phyloP scores from a whole-genome alignment of 2,888 invertebrate species.

The Rhagophthalmus giganteus region DNA sequence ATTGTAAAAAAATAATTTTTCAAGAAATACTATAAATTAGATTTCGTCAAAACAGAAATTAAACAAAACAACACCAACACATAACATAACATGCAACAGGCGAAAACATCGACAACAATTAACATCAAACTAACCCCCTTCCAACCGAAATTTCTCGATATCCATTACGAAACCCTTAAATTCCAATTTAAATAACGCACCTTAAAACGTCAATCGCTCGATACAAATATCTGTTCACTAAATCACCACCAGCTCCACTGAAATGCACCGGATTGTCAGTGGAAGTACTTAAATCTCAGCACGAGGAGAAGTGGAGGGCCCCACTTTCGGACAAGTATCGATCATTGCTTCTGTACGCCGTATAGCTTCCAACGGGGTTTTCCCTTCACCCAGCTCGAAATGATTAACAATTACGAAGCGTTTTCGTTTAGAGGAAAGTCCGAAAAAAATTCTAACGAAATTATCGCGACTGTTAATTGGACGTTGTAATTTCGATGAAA shows the following conservation, averaged over 20 bases:
- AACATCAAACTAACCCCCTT: constrained; percentile 14
- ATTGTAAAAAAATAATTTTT: too few relatives aligned
- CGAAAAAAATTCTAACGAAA: neutral
- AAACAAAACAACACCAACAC: too few relatives aligned
- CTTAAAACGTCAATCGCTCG: too few relatives aligned
- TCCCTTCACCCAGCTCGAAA: constrained; percentile 8
- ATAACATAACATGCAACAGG: neutral
- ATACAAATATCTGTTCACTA: constrained; percentile 7
- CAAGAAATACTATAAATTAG: too few relatives aligned
- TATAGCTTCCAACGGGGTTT: constrained; percentile 21
- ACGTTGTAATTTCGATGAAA: too few relatives aligned
- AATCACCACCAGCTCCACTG: constrained; percentile 12
- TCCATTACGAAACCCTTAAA: constrained; percentile 4
- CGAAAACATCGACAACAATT: constrained; percentile 1
- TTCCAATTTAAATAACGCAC: constrained; percentile 10
- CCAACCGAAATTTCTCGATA: constrained; percentile 1
- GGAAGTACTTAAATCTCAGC: constrained; percentile 29
- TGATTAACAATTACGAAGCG: neutral
- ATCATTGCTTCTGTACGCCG: constrained; percentile 23
- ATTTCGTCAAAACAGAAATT: too few relatives aligned
- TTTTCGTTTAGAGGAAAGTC: neutral
- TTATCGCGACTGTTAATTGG: too few relatives aligned
- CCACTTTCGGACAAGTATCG: constrained; percentile 26
- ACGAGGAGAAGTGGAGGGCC: constrained; percentile 30
- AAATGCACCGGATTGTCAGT: constrained; percentile 19